A percentile compares a stretch with the other conserved stretches of the same genome.
Conservation (phyloP, 2,797 vertebrate species). For the Petrocephalus sullivani region DNA sequence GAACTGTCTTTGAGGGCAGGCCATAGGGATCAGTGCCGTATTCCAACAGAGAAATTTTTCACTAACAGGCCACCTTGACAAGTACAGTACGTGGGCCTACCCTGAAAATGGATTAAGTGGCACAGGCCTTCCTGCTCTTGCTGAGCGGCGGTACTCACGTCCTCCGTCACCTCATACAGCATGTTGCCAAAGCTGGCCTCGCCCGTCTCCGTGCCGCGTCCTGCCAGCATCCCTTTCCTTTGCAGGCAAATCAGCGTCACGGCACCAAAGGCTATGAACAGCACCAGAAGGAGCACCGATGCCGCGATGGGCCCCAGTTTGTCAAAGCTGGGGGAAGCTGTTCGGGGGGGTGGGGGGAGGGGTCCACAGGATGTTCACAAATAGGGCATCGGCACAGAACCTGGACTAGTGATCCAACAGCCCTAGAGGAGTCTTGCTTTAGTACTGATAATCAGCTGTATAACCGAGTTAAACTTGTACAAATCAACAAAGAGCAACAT, state of each 20-base stretch:
- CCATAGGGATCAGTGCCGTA: neutral
- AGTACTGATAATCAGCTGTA: neutral
- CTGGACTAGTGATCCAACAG: neutral
- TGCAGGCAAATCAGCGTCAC: conserved; percentile 52
- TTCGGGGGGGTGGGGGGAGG: neutral
- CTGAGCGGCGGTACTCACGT: neutral
- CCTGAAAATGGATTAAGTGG: neutral
- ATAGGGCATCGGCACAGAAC: neutral
- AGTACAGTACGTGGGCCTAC: neutral
- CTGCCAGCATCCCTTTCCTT: neutral
- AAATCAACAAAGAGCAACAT: neutral
- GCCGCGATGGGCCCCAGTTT: conserved; percentile 47
- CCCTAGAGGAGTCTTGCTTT: neutral
- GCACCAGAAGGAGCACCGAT: conserved; percentile 48
- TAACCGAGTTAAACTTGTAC: neutral
- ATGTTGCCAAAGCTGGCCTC: conserved; percentile 45
- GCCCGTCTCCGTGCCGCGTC: neutral
- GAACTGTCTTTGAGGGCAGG: neutral
- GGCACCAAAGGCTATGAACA: conserved; percentile 44
- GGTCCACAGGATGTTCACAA: neutral
- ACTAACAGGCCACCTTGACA: neutral
- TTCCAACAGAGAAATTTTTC: neutral
- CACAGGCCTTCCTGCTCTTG: neutral
- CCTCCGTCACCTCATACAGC: conserved; percentile 31
- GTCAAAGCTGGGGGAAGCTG: conserved; percentile 32